Conservation (phyloP, 2,888 invertebrate species). For the Laspeyria flexula region DNA sequence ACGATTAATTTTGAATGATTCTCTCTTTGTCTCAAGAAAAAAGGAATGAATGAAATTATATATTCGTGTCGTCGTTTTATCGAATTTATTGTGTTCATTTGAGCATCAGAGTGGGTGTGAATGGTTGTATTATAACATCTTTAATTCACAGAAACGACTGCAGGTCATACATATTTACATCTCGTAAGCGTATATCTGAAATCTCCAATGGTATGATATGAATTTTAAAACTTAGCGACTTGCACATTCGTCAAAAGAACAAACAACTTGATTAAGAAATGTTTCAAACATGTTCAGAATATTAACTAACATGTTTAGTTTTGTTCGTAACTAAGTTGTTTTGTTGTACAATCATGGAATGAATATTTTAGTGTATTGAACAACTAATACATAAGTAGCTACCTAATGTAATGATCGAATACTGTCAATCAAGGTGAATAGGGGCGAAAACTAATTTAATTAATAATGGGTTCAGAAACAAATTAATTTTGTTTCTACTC, state of each 20-base stretch:
- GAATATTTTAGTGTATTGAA: background rate
- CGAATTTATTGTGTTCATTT: constrained; percentile 17
- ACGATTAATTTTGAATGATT: constrained; percentile 71
- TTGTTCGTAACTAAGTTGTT: background rate
- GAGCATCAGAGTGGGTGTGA: constrained; percentile 18
- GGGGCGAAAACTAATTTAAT: too few relatives aligned
- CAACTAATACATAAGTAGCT: background rate
- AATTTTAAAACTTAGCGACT: constrained; percentile 20
- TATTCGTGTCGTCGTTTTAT: constrained; percentile 7
- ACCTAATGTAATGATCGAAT: too few relatives aligned
- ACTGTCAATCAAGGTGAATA: too few relatives aligned
- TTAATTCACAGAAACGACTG: constrained; percentile 16
- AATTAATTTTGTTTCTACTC: too few relatives aligned
- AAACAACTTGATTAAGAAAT: constrained; percentile 5
- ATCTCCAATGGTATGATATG: constrained; percentile 13
- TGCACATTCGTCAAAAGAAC: constrained; percentile 7
- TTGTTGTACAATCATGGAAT: background rate
- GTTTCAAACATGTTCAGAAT: constrained; percentile 2
- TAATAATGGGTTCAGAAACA: too few relatives aligned
- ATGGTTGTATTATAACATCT: constrained; percentile 29
- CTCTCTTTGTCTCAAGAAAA: constrained; percentile 33
- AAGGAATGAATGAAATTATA: constrained; percentile 32
- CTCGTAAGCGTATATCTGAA: constrained; percentile 20
- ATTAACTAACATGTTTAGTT: background rate
- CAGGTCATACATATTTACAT: constrained; percentile 30